These are phyloP conservation scores for Thysanoteuthis rhombus DNA, from an alignment of 2,888 invertebrate species.

Conservation along the genomic window DNA sequence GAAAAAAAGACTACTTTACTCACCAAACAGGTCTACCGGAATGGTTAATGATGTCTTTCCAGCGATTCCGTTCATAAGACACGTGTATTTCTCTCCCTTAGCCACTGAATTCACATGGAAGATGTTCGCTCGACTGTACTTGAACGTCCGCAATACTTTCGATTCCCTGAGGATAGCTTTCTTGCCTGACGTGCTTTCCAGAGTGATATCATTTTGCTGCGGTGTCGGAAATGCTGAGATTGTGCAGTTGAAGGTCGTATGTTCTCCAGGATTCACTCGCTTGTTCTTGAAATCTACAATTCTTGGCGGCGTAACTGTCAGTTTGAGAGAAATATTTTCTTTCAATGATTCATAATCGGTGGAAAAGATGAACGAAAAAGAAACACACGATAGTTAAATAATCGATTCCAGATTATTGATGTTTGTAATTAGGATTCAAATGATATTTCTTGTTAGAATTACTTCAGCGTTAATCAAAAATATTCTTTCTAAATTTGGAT, in stretches of 20 bases:
- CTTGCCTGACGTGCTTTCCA: conserved; percentile 47
- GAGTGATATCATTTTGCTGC: conserved; percentile 47
- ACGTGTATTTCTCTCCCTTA: conserved; percentile 52
- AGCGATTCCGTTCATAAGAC: conserved; percentile 50
- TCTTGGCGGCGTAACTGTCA: conserved; percentile 54
- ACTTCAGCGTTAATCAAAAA: no score
- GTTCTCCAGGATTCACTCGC: conserved; percentile 55
- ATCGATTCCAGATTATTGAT: no score
- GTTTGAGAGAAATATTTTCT: no score
- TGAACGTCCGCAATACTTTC: conserved; percentile 43
- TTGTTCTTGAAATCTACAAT: conserved; percentile 54
- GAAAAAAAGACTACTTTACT: conserved; percentile 34
- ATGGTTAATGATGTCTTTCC: conserved; percentile 52
- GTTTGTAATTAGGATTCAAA: no score
- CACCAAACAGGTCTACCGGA: conserved; percentile 52
- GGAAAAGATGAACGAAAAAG: no score
- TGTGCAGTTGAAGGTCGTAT: conserved; percentile 57
- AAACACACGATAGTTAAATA: no score
- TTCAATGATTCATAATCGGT: no score
- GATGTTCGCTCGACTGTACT: conserved; percentile 50
- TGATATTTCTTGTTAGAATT: no score
- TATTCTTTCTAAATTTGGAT: no score
- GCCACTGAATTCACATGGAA: conserved; percentile 49
- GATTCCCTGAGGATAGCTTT: conserved; percentile 47
- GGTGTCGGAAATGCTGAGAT: conserved; percentile 58